Percentiles rank a stretch among this genome's conserved stretches.
Evolutionary conservation across 2,888 invertebrate species (phyloP).

Genomic region (Apamea epomidion): DNA sequence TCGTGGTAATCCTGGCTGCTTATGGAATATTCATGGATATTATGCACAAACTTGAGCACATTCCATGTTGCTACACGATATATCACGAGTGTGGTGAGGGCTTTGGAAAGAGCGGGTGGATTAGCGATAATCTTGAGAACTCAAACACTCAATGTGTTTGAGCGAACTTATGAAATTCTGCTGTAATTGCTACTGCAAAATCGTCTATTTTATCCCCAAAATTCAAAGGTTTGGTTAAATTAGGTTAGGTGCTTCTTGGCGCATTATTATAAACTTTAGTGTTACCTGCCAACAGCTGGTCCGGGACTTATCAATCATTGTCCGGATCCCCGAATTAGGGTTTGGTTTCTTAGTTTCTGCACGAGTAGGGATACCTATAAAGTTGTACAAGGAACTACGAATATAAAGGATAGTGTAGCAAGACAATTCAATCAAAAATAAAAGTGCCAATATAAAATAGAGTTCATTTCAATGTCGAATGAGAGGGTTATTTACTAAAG

Average conservation of each 20-base stretch:
- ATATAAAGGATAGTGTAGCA: background rate
- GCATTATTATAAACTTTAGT: background rate
- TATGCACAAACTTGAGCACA: constrained; percentile 38
- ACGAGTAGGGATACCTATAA: background rate
- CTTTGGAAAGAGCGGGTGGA: constrained; percentile 37
- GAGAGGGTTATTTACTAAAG: too few relatives aligned
- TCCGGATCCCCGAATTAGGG: background rate
- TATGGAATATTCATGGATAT: constrained; percentile 42
- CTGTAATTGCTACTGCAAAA: background rate
- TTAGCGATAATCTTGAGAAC: background rate
- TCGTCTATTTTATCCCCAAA: too few relatives aligned
- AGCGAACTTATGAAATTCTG: background rate
- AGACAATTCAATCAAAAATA: background rate
- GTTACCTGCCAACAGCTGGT: background rate
- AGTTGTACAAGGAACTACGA: background rate
- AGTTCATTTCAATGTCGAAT: background rate
- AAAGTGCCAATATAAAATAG: background rate
- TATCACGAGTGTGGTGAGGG: constrained; percentile 38
- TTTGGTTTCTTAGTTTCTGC: background rate
- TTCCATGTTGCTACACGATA: constrained; percentile 47
- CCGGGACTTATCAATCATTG: too few relatives aligned
- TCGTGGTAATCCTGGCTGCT: constrained; percentile 4
- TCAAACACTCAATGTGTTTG: too few relatives aligned
- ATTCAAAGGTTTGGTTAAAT: background rate
- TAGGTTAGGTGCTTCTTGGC: background rate